Base-by-base conservation (phyloP, 2,797 vertebrate species). In the Ctenosaura bakeri region DNA sequence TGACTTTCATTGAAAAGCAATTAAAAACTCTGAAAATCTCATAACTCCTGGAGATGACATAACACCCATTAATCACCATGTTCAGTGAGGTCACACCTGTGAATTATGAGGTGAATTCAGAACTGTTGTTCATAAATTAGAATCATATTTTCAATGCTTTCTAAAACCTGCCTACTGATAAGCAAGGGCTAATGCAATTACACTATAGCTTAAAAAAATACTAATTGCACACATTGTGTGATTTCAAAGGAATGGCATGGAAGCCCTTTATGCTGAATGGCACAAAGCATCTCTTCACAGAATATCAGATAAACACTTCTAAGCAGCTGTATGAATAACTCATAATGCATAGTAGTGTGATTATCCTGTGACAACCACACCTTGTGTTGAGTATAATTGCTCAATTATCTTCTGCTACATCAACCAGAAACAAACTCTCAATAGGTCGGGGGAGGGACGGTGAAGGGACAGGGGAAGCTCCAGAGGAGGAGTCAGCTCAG, bases 1-100 rank as follows among this genome's bases (percentile, higher is more conserved):
- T 56, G 84, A 88, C 92, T 94, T 91, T 90, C 95, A 93, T 74
- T 91, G 90, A 91, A 84, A 92, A 94, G 95, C 88, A 92, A 94
- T 87, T 86, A 89, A 92, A 96, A 88, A 32, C 90, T 88, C 92
- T 89, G 91, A 94, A 94, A 90, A 91, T 88, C 89, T 93, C 90
- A 0, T 91, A 88, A 92, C 76, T 93, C 90, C 85, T 66, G 83
- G 88, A 90, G 74, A 87, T 92, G 93, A 93, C 92, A 88, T 93
- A 89, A 79, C 78, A 91, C 85, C 83, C 73, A 88, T 86, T 89
- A 92, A 96, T 96, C 95, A 92, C 69, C 82, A 90, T 66, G 91
- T 87, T 84, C 82, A 42, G 78, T 79, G 92, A 94, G 91, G 88
- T 89, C 93, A 87, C 89, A 90, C 69, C 84, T 90, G 89, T 97